phyloP scores from a whole-genome alignment of 1,140 invertebrate species.

The Hylaeus volcanicus region DNA sequence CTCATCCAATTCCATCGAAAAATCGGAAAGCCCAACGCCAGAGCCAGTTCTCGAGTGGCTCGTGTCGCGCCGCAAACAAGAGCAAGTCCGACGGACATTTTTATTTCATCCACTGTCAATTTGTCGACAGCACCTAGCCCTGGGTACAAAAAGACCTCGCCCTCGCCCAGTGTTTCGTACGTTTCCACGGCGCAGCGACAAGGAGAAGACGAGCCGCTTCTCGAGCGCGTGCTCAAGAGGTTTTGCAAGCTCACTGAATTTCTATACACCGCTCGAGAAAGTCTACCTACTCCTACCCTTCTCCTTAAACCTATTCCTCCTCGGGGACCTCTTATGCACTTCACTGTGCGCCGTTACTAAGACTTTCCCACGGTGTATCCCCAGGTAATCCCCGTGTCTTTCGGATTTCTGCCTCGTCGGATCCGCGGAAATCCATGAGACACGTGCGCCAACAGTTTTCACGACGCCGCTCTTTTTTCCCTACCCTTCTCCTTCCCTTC shows the following conservation, averaged over 20 bases:
- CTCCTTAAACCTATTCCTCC: conserved; percentile 54
- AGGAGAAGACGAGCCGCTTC: conserved; percentile 53
- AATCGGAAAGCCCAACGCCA: background rate
- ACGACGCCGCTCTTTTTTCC: background rate
- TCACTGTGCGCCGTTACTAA: conserved; percentile 46
- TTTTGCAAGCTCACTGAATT: conserved; percentile 65
- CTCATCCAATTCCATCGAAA: too few species aligned
- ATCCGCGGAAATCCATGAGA: background rate
- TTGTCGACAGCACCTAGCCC: background rate
- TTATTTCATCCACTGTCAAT: conserved; percentile 34
- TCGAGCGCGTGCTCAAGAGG: conserved; percentile 64
- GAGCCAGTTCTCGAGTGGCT: too few species aligned
- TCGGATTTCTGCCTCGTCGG: conserved; percentile 15
- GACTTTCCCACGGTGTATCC: conserved; percentile 58
- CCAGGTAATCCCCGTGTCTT: conserved; percentile 41
- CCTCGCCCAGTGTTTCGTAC: background rate
- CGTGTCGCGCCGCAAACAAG: background rate
- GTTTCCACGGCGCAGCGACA: conserved; percentile 12
- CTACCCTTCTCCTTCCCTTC: background rate
- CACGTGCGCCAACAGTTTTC: background rate
- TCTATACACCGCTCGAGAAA: conserved; percentile 43
- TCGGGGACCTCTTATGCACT: conserved; percentile 51
- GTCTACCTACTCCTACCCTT: conserved; percentile 2
- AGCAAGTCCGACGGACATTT: background rate
- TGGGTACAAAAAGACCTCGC: conserved; percentile 13